These are phyloP conservation scores for Nymphicus hollandicus DNA, from an alignment of 2,113 vertebrate genomes.

Conservation along the genomic window DNA sequence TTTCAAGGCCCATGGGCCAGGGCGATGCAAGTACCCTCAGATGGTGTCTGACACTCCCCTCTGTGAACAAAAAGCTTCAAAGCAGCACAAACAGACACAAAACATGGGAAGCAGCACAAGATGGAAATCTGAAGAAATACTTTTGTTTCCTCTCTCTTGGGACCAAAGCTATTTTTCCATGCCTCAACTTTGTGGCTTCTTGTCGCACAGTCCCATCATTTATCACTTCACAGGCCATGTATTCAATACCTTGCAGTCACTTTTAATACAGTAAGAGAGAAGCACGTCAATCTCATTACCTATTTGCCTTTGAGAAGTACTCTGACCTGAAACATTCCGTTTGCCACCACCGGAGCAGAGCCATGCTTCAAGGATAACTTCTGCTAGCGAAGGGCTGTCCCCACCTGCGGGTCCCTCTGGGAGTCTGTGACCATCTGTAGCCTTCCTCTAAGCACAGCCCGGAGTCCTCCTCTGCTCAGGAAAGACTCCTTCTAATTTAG, in stretches of 20 bases:
- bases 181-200: background rate
- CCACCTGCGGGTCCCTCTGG: background rate
- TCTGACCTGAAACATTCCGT: background rate
- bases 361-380: background rate
- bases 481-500: constrained; percentile 22
- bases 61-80: background rate
- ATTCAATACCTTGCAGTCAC: background rate
- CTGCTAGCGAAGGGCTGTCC: background rate
- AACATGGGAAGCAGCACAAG: background rate
- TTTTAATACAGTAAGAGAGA: background rate
- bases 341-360: background rate
- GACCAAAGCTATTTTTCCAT: background rate
- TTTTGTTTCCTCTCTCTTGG: background rate
- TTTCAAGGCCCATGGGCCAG: background rate
- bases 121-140: background rate
- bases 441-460: constrained; percentile 9
- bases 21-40: background rate
- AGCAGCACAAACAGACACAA: background rate
- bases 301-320: constrained; percentile 17
- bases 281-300: background rate
- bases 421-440: constrained; percentile 35
- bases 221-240: background rate
- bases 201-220: background rate
- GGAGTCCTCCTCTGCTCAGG: background rate
- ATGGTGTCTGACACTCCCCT: background rate